Percentiles rank a stretch among this genome's conserved stretches.
phyloP scores from a whole-genome alignment of 2,113 vertebrate species.

The Sigmodon hispidus region DNA sequence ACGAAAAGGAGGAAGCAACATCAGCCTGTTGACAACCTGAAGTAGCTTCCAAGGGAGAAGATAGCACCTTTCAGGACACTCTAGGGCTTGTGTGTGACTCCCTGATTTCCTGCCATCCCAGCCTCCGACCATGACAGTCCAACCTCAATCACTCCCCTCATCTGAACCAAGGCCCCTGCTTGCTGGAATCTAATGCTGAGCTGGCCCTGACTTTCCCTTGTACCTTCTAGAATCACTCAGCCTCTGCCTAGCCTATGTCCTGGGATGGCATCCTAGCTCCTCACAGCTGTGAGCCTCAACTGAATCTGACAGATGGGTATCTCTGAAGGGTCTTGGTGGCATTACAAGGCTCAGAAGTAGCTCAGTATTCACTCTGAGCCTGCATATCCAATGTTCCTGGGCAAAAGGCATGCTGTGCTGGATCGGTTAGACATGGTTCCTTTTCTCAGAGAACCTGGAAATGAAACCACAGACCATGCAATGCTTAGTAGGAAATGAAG shows the following conservation, averaged over 20 bases:
- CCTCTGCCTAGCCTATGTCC: background rate
- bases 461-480: accelerated
- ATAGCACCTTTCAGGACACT: background rate
- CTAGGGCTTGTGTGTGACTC: accelerated
- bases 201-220: background rate
- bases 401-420: too few species aligned
- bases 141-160: background rate
- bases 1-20: accelerated
- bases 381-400: background rate
- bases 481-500: accelerated
- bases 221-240: background rate
- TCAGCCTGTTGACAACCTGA: accelerated
- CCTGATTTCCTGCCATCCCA: background rate
- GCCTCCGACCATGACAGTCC: too few species aligned
- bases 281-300: accelerated
- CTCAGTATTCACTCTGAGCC: background rate
- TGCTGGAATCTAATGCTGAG: too few species aligned
- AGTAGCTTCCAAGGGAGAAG: accelerated
- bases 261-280: background rate
- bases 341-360: background rate
- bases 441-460: background rate
- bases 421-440: accelerated
- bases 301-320: accelerated
- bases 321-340: background rate
- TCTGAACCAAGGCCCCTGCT: background rate